phyloP scores from a whole-genome alignment of 1,140 invertebrate species.

The Ericerus pela region DNA sequence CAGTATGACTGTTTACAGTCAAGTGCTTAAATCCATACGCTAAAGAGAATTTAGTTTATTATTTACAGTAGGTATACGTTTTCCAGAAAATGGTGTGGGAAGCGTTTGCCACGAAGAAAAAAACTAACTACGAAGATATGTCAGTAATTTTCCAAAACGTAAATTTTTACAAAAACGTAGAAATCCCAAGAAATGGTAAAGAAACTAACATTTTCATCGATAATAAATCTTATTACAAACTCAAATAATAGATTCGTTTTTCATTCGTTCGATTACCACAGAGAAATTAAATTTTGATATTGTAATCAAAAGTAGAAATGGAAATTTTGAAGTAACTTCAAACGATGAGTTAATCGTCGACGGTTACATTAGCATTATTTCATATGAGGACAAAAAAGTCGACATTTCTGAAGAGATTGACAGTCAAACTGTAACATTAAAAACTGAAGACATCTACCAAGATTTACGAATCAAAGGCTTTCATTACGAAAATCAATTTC shows the following conservation, averaged over 20 bases:
- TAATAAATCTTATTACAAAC: no score
- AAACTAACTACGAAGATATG: neutral
- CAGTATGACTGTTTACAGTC: no score
- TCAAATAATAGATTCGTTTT: neutral
- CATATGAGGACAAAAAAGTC: constrained; percentile 33
- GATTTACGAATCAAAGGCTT: constrained; percentile 80
- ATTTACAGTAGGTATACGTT: no score
- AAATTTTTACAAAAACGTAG: neutral
- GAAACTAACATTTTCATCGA: no score
- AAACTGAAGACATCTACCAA: constrained; percentile 73
- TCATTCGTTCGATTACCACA: constrained; percentile 18
- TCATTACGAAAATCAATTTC: constrained; percentile 70
- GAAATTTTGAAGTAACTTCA: constrained; percentile 73
- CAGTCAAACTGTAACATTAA: constrained; percentile 26
- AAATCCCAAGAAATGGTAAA: neutral
- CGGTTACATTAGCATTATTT: constrained; percentile 42
- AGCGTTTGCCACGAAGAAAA: neutral
- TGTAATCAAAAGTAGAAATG: constrained; percentile 63
- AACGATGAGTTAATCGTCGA: constrained; percentile 57
- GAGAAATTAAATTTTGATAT: constrained; percentile 55
- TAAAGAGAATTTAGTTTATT: no score
- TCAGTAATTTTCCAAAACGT: neutral
- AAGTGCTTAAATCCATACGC: no score
- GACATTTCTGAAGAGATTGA: constrained; percentile 31
- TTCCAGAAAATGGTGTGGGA: neutral